Base-by-base conservation (phyloP, 2,888 invertebrate genomes). In the Listrodromus nycthemerus region DNA sequence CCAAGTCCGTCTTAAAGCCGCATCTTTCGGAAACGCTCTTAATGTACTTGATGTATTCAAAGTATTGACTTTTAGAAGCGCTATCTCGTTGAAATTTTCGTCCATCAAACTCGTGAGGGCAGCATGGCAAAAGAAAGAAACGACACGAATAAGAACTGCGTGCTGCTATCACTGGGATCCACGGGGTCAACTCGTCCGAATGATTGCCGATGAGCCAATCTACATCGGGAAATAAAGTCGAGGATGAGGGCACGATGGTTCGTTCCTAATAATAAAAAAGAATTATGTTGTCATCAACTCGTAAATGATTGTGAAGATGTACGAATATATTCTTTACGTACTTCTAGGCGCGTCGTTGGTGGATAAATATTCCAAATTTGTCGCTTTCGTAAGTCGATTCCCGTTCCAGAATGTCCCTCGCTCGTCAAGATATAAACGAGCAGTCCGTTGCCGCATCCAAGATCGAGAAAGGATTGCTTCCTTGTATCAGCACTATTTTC, bases 151-250 rank as follows among this genome's bases (percentile, higher is more conserved):
- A 95, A 0, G 97, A 97, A 94, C 97, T 97, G 79, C 95, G 95
- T 0, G 98, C 96, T 33, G 99, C 97, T 89, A 99, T 96, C 0
- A 99, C 96, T 24, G 99, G 98, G 89, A 99, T 96, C 99, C 99
- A 99, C 0, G 99, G 99, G 8, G 99, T 99, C n/a, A 99, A 94
- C 93, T 99, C 99, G 94, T 99, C 99, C 16, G 99, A 98, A 94
- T 99, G 99, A 94, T 99, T 99, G 73, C 99, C 99, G 92, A 99
- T 98, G 71, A 99, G 94, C 98, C 99, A 99, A 91, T 98, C 97
- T 37, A 95, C 95, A n/a, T 96, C 95, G 8, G 96, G 95, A 90
- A 97, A 97, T 61, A 95, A 91, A 84, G 95, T 95, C 71, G 95
- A 92, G 85, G 96, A 95, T 10, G 96, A 96, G 67, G 97, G 97